Percentiles rank a stretch among this genome's conserved stretches.
Evolutionary conservation across 2,888 invertebrate genomes (phyloP).

Genomic region (Lydus trimaculatus): DNA sequence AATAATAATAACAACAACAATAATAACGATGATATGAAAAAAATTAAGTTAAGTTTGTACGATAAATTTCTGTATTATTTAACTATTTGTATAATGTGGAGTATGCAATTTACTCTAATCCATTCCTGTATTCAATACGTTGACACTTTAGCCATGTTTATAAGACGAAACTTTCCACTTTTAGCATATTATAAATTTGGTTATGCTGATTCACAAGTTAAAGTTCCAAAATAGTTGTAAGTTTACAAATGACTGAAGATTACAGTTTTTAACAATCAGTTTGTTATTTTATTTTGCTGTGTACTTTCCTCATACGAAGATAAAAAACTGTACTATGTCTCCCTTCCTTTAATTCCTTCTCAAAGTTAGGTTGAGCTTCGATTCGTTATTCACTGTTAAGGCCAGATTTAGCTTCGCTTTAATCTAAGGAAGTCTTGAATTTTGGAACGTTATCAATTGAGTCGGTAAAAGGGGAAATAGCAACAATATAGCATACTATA

Average conservation of each 20-base stretch:
- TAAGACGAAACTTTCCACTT: constrained; percentile 73
- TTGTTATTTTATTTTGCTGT: too few species aligned
- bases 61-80: constrained; percentile 30
- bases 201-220: constrained; percentile 65
- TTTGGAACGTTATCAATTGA: too few species aligned
- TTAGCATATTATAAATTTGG: constrained; percentile 74
- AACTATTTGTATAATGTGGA: constrained; percentile 26
- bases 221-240: neutral
- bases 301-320: too few species aligned
- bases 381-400: too few species aligned
- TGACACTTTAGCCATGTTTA: constrained; percentile 65
- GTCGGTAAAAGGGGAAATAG: too few species aligned
- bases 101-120: constrained; percentile 57
- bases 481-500: too few species aligned
- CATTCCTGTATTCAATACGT: constrained; percentile 69
- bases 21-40: constrained; percentile 28
- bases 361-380: too few species aligned
- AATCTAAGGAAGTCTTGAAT: too few species aligned
- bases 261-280: too few species aligned
- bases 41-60: constrained; percentile 21
- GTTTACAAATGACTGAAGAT: neutral
- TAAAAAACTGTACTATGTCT: too few species aligned
- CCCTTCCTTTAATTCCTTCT: too few species aligned
- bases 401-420: too few species aligned
- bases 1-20: constrained; percentile 20